phyloP scores from a whole-genome alignment of 1,140 invertebrate species.

The Asobara japonica region DNA sequence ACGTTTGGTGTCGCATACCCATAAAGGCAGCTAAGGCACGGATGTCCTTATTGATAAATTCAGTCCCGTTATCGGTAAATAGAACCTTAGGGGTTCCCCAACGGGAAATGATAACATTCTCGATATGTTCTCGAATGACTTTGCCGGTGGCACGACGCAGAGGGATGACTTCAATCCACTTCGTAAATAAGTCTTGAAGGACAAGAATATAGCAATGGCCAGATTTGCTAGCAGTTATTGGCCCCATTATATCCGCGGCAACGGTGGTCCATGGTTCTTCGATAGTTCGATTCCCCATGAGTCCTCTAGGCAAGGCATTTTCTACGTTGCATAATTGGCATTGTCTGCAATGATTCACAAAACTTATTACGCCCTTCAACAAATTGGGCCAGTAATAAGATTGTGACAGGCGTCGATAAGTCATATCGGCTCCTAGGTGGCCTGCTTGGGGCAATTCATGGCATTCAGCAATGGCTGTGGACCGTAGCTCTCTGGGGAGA shows the following conservation, averaged over 20 bases:
- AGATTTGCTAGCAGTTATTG: too few species aligned
- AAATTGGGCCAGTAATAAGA: constrained; percentile 26
- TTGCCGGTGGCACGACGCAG: not conserved
- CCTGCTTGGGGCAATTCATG: too few species aligned
- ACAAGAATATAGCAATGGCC: too few species aligned
- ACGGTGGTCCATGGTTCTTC: constrained; percentile 52
- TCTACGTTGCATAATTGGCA: constrained; percentile 43
- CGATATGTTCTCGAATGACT: not conserved
- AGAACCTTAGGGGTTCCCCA: constrained; percentile 13
- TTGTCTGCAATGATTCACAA: constrained; percentile 33
- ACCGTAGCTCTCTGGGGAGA: too few species aligned
- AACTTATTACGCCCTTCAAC: constrained; percentile 13
- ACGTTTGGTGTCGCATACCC: too few species aligned
- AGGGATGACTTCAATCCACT: constrained; percentile 40
- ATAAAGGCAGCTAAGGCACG: too few species aligned
- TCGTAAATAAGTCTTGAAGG: too few species aligned
- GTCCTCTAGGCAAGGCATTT: too few species aligned
- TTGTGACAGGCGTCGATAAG: not conserved
- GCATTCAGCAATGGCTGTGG: too few species aligned
- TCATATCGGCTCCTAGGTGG: not conserved
- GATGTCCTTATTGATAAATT: too few species aligned
- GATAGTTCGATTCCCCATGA: too few species aligned
- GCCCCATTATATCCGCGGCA: constrained; percentile 38
- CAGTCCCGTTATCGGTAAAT: constrained; percentile 24
- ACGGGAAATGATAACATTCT: not conserved